Evolutionary conservation across 2,888 invertebrate species (phyloP).

Genomic region (Trissoscelio sp.): DNA sequence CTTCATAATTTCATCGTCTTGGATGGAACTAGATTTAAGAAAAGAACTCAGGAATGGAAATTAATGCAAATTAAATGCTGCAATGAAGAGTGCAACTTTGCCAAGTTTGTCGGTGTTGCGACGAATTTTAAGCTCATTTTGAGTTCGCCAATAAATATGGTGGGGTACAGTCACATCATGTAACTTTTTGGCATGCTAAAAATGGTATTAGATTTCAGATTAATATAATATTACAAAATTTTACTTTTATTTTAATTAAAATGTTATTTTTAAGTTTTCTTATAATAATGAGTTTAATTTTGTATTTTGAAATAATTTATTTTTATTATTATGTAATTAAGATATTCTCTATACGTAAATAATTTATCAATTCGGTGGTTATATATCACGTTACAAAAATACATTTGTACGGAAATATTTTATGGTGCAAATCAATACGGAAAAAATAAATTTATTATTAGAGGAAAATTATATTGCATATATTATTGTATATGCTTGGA

Average conservation of each 20-base stretch:
- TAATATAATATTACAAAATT: too few relatives aligned
- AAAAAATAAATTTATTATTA: conserved; percentile 15
- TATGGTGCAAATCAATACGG: conserved; percentile 22
- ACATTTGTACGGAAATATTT: too few relatives aligned
- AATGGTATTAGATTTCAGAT: conserved; percentile 18
- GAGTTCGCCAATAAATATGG: conserved; percentile 34
- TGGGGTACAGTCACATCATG: background rate
- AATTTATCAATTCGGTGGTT: too few relatives aligned
- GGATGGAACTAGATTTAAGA: conserved; percentile 63
- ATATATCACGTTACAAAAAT: too few relatives aligned
- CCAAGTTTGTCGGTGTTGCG: conserved; percentile 52
- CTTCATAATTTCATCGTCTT: conserved; percentile 67
- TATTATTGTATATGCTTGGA: background rate
- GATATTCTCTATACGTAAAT: too few relatives aligned
- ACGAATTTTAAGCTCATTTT: conserved; percentile 51
- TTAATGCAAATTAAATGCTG: conserved; percentile 63
- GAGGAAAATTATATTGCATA: conserved; percentile 2
- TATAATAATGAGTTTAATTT: too few relatives aligned
- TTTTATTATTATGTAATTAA: too few relatives aligned
- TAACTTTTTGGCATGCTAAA: conserved; percentile 29
- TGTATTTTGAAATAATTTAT: too few relatives aligned
- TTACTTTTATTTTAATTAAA: too few relatives aligned
- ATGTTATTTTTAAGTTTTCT: too few relatives aligned
- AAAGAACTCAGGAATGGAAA: conserved; percentile 60
- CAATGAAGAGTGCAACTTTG: conserved; percentile 55